Evolutionary conservation across 1,140 invertebrate species (phyloP), one percentile per base, ranked within the genome.

Genomic region (Drosophila ficusphila): DNA sequence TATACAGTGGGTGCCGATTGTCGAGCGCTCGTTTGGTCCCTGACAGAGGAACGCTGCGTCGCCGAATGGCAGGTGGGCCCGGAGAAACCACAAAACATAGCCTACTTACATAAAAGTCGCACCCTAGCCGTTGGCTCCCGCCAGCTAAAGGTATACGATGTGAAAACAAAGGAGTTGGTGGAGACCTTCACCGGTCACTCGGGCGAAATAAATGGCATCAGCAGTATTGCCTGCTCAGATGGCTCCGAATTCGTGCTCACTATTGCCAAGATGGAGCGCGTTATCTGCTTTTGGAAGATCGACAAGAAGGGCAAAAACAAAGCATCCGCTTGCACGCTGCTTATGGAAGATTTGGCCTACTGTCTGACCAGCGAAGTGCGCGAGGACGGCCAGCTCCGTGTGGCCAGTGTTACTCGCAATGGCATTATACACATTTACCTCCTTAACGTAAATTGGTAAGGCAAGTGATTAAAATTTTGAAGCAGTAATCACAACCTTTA

Each of bases 351-450:
- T 83, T 93, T 94, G 25, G 94, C 94, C 0, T 92, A 92, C n/a
- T 92, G 92, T 53, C 76, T 96, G 38, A 77, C 93, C 65, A 79
- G 88, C 91, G 53, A 92, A 46, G 72, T 92, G 48, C 71, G 83
- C n/a, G 90, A 92, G 3, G 92, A 92, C 36, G 92, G 92, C 2
- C 90, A 91, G 25, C 73, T 95, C 3, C 91, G 93, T 52, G 76
- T 96, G 29, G 93, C 93, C 5, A 95, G 94, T 9, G 93, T 95
- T 1, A 96, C 95, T 0, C 93, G 94, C 69, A 95, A 93, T 90
- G 96, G 96, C 11, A 94, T 95, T 34, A 93, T 96, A 39, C 94
- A 97, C 90, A 92, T 97, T 29, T 97, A 96, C 91, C 93, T 95
- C 69, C 94, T 96, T 69, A 94, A 94, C 65, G 92, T 95, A 34